phyloP scores from a whole-genome alignment of 2,113 vertebrate genomes.

The Siniperca knerii region DNA sequence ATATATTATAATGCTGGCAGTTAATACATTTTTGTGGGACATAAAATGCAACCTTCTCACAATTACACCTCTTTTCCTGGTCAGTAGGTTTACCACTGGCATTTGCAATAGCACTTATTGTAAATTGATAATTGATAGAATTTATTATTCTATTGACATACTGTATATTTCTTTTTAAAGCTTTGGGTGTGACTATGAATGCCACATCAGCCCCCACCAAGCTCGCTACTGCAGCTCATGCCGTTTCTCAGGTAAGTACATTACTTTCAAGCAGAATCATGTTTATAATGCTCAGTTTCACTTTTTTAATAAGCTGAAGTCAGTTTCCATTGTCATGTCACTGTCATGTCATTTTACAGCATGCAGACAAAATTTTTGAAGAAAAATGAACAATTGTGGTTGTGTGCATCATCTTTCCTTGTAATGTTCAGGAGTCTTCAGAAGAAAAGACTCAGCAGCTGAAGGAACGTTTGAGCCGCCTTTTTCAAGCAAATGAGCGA shows the following conservation, averaged over 20 bases:
- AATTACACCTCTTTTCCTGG: not conserved
- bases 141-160: not conserved
- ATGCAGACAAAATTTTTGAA: not conserved
- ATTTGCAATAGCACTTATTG: not conserved
- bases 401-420: not conserved
- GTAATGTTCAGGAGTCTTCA: constrained; percentile 82
- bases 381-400: not conserved
- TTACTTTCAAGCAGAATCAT: not conserved
- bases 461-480: constrained; percentile 89
- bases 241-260: constrained; percentile 72
- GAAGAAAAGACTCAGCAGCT: constrained; percentile 90
- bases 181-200: constrained; percentile 60
- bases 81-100: not conserved
- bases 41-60: not conserved
- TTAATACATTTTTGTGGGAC: not conserved
- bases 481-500: constrained; percentile 90
- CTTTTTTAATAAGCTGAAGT: not conserved
- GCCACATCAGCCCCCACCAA: constrained; percentile 69
- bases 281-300: not conserved
- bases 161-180: constrained; percentile 41
- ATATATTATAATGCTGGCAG: constrained; percentile 1
- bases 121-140: not conserved
- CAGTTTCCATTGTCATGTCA: too few species aligned
- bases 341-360: not conserved
- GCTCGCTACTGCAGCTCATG: constrained; percentile 40